phyloP scores from a whole-genome alignment of 2,113 vertebrate genomes.

The Dunckerocampus dactyliophorus region DNA sequence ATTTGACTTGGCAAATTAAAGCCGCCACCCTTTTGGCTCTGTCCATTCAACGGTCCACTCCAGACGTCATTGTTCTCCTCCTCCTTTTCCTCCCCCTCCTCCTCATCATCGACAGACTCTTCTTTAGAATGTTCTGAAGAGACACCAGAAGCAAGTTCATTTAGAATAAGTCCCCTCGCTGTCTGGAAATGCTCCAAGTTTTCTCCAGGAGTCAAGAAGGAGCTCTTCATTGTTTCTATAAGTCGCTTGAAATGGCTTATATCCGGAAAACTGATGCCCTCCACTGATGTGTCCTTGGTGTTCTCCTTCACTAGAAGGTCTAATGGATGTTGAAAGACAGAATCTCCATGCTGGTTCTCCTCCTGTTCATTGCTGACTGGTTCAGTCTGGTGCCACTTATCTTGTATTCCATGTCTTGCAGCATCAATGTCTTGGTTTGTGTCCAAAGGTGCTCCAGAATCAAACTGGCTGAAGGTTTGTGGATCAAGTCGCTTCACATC shows the following conservation, averaged over 20 bases:
- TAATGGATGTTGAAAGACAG: constrained; percentile 31
- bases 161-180: constrained; percentile 10
- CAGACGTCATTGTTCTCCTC: constrained; percentile 15
- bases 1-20: constrained; percentile 24
- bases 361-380: constrained; percentile 2
- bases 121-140: not conserved
- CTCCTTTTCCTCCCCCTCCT: too few relatives aligned
- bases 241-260: constrained; percentile 27
- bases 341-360: not conserved
- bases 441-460: constrained; percentile 10
- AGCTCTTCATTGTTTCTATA: constrained; percentile 34
- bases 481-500: constrained; percentile 3
- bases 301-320: constrained; percentile 19
- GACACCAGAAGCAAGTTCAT: not conserved
- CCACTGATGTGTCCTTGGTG: not conserved
- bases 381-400: not conserved
- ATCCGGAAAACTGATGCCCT: constrained; percentile 32
- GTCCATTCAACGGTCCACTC: constrained; percentile 5
- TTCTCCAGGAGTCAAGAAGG: constrained; percentile 40
- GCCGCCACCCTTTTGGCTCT: constrained; percentile 3
- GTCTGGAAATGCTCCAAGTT: constrained; percentile 35
- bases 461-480: constrained; percentile 7
- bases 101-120: not conserved
- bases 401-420: not conserved
- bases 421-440: constrained; percentile 6